Conservation (phyloP, 2,113 vertebrate species). For the Chamaetylas fuelleborni region DNA sequence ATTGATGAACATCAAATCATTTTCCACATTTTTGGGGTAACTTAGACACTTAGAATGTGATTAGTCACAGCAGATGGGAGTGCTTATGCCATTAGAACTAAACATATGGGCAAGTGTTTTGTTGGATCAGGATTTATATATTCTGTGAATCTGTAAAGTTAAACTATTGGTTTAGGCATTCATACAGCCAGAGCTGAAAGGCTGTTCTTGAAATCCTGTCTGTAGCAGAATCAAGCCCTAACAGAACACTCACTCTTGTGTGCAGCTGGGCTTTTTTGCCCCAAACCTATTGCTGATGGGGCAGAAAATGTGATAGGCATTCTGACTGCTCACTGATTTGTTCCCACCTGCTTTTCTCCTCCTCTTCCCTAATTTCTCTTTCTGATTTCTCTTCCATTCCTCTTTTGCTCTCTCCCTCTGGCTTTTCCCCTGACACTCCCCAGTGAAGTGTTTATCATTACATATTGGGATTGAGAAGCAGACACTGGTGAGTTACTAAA, state of each 20-base stretch:
- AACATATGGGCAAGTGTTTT: constrained; percentile 34
- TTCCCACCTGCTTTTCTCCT: neutral
- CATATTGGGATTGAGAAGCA: neutral
- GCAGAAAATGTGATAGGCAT: neutral
- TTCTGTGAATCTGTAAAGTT: neutral
- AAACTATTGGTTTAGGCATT: neutral
- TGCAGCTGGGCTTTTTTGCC: neutral
- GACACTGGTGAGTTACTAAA: neutral
- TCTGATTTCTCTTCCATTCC: neutral
- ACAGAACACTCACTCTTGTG: neutral
- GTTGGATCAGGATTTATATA: neutral
- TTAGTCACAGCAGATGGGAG: constrained; percentile 33
- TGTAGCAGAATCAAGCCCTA: neutral
- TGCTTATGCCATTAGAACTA: constrained; percentile 29
- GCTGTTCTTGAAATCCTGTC: neutral
- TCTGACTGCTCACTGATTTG: neutral
- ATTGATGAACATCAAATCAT: neutral
- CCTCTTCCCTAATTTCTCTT: neutral
- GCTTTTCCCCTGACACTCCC: neutral
- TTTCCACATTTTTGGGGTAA: neutral
- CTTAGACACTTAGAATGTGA: neutral
- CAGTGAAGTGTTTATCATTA: neutral
- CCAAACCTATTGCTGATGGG: neutral
- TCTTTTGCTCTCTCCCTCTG: neutral
- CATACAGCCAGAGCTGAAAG: neutral